Base-by-base conservation (phyloP, 2,797 vertebrate species). In the Jordanella pulchra region DNA sequence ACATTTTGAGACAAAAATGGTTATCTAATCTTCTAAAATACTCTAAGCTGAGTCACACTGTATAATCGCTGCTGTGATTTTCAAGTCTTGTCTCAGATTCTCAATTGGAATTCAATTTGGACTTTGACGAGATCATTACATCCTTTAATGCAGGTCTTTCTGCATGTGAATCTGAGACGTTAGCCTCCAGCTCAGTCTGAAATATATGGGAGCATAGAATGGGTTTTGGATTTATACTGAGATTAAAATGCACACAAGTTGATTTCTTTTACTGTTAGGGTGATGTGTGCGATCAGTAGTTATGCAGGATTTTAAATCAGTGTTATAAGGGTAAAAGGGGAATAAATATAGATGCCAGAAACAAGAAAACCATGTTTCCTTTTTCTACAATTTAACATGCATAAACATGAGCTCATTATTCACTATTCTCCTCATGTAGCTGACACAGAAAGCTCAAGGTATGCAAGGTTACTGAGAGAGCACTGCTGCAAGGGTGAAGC, bases 401-500 rank as follows among this genome's bases (percentile, higher is more conserved):
- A 27, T 30, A 25, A 79, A 61, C 32, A n/a, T 0, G 1, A 50
- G 44, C 51, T 56, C 25, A 25, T 54, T 7, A 30, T 47, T 27
- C 35, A 27, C 25, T 2, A 5, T 18, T 61, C 68, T 66, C 45
- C 3, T 2, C 28, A 65, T 0, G 61, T 45, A 50, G 48, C 7
- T 23, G 39, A 66, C 42, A 50, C 61, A 78, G 51, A 71, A 71
- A 77, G 71, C 45, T 48, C 10, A 58, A 14, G 39, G 17, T 74
- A 48, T 4, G 67, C 67, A 66, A 79, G 70, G 78, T 76, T 78
- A 78, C 6, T 53, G 69, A 27, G 17, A 30, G n/a, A 39, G 73
- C 18, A 73, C 39, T 56, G 82, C 35, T n/a, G 67, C 15, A 42
- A 75, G 68, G 50, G 73, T 67, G 70, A 88, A 69, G 3, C 60